Base-by-base conservation (phyloP, 1,140 invertebrate genomes). In the Micrasema minimum region DNA sequence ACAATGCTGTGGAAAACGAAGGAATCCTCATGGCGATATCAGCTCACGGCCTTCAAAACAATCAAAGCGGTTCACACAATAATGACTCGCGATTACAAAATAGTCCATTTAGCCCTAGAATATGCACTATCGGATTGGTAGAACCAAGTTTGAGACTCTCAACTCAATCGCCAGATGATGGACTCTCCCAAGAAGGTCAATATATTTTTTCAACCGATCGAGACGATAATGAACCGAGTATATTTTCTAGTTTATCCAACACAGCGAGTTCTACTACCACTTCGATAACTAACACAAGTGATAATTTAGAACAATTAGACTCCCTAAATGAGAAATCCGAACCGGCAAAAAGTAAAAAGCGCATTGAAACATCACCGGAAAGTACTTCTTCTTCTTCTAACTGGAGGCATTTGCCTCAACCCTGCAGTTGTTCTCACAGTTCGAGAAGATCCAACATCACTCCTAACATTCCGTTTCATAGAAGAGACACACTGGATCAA, bases 1-100 rank as follows among this genome's bases (percentile, higher is more conserved):
- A 85, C 76, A 80, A 87, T 76, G 76, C 85, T 79, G 77, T 90
- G 80, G 83, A 90, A 81, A 84, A 91, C 84, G 89, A 90, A 79
- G 87, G 88, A 20, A 87, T 90, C 62, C 79, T 88, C 3, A 88
- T 88, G 85, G 88, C 88, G 20, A 89, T 89, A 71, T 86, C 87
- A 70, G 85, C 85, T 38, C 88, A 88, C 79, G 88, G 88, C 10
- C 78, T 90, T 72, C 87, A 88, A 76, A 84, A 82, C 53, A 71
- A 64, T 66, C 57, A 62, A 62, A 62, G 18, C 22, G 57, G 57
- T 18, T 22, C 57, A 11, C 38, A 23, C 3, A 45, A 18, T 22
- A 45, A 22, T 16, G 37, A 62, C 20, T 23, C 41, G 11, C n/a
- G 22, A 11, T 23, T 62, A 43, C 57, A 45, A 22, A 16, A 23